Evolutionary conservation across 2,797 vertebrate genomes (phyloP), one percentile per base, ranked within the genome.

Genomic region (Staurois parvus): DNA sequence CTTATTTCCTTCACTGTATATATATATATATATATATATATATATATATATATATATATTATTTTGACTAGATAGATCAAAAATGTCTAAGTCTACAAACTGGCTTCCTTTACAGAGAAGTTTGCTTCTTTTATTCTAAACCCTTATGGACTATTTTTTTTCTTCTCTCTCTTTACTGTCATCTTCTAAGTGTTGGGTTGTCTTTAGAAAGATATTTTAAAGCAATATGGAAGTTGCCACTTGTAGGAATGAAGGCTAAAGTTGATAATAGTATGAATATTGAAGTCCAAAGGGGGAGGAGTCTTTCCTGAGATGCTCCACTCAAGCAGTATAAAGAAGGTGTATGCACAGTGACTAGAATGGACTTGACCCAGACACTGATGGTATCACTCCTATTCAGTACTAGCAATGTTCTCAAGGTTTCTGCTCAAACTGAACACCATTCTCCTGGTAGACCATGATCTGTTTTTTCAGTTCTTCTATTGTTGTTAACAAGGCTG

Each of bases 401-500:
- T 28, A 76, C 66, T 17, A 48, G 74, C 45, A 72, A 72, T 30
- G 59, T 40, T 83, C 19, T 67, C 62, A 30, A 13, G 34, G 17
- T 10, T 85, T 30, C n/a, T 66, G 19, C 12, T 73, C 29, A 15
- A 19, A 21, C 28, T 52, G 42, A 59, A 66, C 15, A 28, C 45
- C 19, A 48, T 73, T 72, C 30, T 69, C 0, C 2, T 69, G 89
- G 2, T 89, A 88, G 62, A 81, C 87, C 15, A 76, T 10, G 0
- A 94, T 88, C 13, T 89, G 93, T 68, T 87, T 85, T 79, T 1
- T 93, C 48, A 98, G 93, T 45, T 89, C 93, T 69, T 94, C 88
- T 72, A 97, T 91, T 0, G 92, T 94, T 89, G 91, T 92, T 85
- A 93, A 92, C 68, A 99, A 93, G 56, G 95, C 92, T 1, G 91